Evolutionary conservation across 2,888 invertebrate genomes (phyloP).

Genomic region (Ichneumoninae sp.): DNA sequence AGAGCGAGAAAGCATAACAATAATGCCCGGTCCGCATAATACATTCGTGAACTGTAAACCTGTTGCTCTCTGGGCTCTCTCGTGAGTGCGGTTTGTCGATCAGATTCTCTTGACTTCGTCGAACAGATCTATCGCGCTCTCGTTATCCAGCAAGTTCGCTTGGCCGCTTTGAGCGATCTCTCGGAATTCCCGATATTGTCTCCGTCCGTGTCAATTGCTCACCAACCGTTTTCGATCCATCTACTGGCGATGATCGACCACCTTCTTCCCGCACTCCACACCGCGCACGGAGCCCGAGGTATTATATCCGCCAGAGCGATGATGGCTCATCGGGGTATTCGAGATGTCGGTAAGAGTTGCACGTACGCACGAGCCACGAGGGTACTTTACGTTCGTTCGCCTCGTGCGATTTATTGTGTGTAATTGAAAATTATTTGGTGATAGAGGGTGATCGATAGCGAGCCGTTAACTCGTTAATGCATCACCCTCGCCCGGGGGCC

Average conservation of each 20-base stretch:
- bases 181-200: not conserved
- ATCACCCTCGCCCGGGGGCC: slow-evolving; percentile 74
- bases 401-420: slow-evolving; percentile 75
- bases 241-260: not conserved
- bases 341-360: slow-evolving; percentile 43
- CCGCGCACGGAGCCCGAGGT: not conserved
- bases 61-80: slow-evolving; percentile 75
- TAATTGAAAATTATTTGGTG: slow-evolving; percentile 83
- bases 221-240: slow-evolving; percentile 14
- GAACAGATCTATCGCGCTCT: slow-evolving; percentile 7
- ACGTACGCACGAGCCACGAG: slow-evolving; percentile 52
- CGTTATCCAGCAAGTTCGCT: not conserved
- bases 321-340: slow-evolving; percentile 47
- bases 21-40: slow-evolving; percentile 81
- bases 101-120: not conserved
- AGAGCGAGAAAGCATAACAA: slow-evolving; percentile 78
- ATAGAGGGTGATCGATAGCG: slow-evolving; percentile 80
- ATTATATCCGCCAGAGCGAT: slow-evolving; percentile 26
- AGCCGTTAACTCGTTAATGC: slow-evolving; percentile 82
- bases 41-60: slow-evolving; percentile 83
- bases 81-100: slow-evolving; percentile 68
- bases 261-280: not conserved
- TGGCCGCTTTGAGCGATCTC: not conserved
- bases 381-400: slow-evolving; percentile 42
- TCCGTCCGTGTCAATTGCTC: slow-evolving; percentile 1